These are phyloP conservation scores for Barnardius zonarius DNA, from an alignment of 2,113 vertebrate genomes.

Conservation along the genomic window DNA sequence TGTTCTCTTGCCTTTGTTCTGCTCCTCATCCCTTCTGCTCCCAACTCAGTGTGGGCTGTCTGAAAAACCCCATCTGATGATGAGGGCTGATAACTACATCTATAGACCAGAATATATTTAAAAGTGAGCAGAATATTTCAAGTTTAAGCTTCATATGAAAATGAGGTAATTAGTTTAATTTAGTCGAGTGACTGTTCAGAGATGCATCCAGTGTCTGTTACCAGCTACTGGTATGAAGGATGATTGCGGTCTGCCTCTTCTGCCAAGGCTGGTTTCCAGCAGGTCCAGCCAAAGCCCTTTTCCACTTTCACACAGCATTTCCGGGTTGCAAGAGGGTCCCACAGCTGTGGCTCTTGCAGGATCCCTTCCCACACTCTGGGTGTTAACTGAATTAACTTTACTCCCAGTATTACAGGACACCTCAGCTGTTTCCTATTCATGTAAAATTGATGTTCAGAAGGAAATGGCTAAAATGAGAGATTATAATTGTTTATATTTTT, in stretches of 20 bases:
- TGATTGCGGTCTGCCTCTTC: background rate
- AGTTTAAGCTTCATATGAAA: background rate
- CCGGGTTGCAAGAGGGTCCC: background rate
- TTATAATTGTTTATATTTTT: background rate
- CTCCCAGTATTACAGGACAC: background rate
- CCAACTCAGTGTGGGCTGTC: background rate
- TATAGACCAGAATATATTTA: background rate
- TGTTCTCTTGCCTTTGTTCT: background rate
- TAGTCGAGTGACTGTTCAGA: background rate
- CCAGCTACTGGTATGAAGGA: background rate
- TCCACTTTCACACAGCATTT: background rate
- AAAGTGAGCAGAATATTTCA: background rate
- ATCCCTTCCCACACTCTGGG: fast-evolving
- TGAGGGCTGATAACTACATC: background rate
- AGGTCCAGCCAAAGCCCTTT: background rate
- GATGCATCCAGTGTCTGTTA: fast-evolving
- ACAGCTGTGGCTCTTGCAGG: fast-evolving
- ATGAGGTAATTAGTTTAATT: background rate
- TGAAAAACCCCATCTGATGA: background rate
- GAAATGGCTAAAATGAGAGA: background rate
- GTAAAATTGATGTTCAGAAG: background rate
- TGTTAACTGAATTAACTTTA: background rate
- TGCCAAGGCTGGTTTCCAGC: background rate
- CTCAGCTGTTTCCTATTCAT: background rate
- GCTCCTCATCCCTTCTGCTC: background rate